phyloP scores from a whole-genome alignment of 1,140 invertebrate genomes.

The Nasonia giraulti region DNA sequence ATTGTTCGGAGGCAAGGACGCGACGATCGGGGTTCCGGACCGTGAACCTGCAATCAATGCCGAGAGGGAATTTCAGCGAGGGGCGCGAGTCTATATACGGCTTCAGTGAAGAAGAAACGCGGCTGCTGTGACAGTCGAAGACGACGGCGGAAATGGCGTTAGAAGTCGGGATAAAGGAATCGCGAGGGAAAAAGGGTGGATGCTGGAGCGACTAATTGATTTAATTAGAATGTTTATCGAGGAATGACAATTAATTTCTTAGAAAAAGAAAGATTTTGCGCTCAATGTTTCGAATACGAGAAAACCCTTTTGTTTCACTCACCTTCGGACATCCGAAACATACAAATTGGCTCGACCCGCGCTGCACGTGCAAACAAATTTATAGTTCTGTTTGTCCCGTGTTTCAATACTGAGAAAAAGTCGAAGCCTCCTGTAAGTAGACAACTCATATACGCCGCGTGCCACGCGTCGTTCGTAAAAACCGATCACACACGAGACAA shows the following conservation, averaged over 20 bases:
- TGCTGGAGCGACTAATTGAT: not conserved
- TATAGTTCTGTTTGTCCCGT: not conserved
- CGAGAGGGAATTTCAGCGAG: not conserved
- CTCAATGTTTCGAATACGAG: no score
- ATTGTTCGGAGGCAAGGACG: slow-evolving; percentile 71
- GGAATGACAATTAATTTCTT: not conserved
- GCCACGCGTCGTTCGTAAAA: not conserved
- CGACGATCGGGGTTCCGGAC: slow-evolving; percentile 72
- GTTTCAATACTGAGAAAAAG: not conserved
- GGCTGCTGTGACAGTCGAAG: not conserved
- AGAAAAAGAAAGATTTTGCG: not conserved
- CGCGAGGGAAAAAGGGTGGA: not conserved
- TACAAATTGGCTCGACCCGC: not conserved
- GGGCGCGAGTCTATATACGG: not conserved
- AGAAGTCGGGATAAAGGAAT: not conserved
- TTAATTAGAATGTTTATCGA: not conserved
- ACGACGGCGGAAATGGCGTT: not conserved
- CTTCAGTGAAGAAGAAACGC: not conserved
- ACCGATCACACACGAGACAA: not conserved
- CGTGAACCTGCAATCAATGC: slow-evolving; percentile 73
- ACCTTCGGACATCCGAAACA: no score
- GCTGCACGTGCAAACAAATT: not conserved
- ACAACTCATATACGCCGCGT: not conserved
- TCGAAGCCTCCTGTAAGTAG: not conserved
- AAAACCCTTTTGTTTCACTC: no score